Percentiles rank a stretch among this genome's conserved stretches.
phyloP scores from a whole-genome alignment of 2,797 vertebrate genomes.

The Pachyuromys duprasi region DNA sequence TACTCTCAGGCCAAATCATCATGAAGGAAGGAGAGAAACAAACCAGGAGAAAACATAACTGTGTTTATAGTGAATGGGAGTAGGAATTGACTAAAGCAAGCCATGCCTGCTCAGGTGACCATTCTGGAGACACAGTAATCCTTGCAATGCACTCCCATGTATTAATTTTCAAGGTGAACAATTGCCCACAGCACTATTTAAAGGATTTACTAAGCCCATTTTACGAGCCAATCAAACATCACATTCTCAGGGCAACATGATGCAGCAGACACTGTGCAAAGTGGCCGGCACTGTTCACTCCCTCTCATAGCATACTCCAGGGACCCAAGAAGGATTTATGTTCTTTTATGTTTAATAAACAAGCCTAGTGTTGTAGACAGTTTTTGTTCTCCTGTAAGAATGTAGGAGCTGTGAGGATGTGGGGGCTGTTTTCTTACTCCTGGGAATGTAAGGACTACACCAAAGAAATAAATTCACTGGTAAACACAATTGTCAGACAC shows the following conservation, averaged over 20 bases:
- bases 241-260: conserved; percentile 84
- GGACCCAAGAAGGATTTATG: conserved; percentile 82
- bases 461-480: conserved; percentile 61
- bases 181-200: conserved; percentile 75
- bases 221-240: conserved; percentile 81
- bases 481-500: conserved; percentile 67
- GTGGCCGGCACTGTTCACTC: conserved; percentile 82
- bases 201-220: conserved; percentile 84
- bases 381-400: conserved; percentile 76
- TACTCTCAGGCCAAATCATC: neutral
- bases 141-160: conserved; percentile 66
- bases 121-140: conserved; percentile 65
- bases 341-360: conserved; percentile 85
- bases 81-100: neutral
- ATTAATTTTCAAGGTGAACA: conserved; percentile 79
- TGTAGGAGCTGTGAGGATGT: conserved; percentile 59
- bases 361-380: conserved; percentile 82
- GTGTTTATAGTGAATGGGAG: neutral
- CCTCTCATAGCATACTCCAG: conserved; percentile 73
- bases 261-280: conserved; percentile 74
- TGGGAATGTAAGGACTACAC: conserved; percentile 52
- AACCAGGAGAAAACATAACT: neutral
- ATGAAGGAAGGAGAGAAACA: conserved; percentile 26
- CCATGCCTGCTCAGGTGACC: conserved; percentile 56
- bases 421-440: conserved; percentile 61